phyloP scores from a whole-genome alignment of 2,797 vertebrate genomes.

The Adelosebastes latens region DNA sequence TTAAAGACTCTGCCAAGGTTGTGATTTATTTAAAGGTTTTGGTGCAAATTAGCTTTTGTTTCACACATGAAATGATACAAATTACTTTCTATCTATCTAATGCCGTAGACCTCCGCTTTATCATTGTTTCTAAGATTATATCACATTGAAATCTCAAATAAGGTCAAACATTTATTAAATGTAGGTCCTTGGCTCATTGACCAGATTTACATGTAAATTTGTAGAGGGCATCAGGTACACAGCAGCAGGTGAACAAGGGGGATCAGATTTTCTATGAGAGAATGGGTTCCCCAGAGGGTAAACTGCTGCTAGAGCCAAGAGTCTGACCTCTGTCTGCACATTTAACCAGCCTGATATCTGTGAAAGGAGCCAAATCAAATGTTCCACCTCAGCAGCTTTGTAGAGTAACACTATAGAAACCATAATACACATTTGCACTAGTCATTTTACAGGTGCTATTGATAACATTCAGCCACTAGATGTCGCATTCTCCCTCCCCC shows the following conservation, averaged over 20 bases:
- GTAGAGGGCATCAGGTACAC: background rate
- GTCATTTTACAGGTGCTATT: too few species aligned
- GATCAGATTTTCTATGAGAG: constrained; percentile 6
- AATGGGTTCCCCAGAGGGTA: background rate
- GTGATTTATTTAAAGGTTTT: background rate
- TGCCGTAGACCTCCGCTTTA: background rate
- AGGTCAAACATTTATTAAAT: background rate
- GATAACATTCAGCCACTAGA: too few species aligned
- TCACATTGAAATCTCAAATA: background rate
- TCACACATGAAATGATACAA: background rate
- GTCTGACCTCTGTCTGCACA: constrained; percentile 7
- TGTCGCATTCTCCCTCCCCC: too few species aligned
- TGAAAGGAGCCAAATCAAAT: background rate
- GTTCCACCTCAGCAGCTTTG: background rate
- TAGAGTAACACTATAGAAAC: background rate
- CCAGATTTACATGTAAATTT: background rate
- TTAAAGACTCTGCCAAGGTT: background rate
- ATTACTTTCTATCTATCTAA: background rate
- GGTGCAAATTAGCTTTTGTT: background rate
- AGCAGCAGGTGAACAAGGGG: constrained; percentile 16
- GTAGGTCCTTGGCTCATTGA: background rate
- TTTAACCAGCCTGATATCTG: background rate
- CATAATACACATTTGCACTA: background rate
- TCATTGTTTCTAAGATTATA: background rate
- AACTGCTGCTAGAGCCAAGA: constrained; percentile 10